These are phyloP conservation scores for Tachuris rubrigastra DNA, from an alignment of 2,113 vertebrate genomes.

Conservation along the genomic window DNA sequence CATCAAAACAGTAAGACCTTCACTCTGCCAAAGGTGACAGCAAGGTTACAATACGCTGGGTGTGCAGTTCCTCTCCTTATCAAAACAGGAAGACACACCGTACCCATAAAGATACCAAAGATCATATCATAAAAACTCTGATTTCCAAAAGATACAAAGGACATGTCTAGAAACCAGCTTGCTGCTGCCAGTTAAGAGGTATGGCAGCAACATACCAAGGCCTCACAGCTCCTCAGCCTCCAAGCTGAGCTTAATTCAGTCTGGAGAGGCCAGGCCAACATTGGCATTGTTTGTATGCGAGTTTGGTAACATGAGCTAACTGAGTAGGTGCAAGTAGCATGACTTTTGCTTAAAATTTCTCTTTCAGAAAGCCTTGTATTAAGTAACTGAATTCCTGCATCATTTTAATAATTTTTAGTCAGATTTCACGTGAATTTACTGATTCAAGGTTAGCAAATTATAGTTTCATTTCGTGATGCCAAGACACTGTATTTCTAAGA, in stretches of 20 bases:
- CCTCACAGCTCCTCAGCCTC: background rate
- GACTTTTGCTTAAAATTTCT: background rate
- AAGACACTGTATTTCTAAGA: background rate
- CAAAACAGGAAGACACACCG: background rate
- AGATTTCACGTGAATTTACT: background rate
- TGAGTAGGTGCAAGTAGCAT: background rate
- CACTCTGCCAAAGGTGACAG: background rate
- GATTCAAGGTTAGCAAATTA: background rate
- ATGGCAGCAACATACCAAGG: background rate
- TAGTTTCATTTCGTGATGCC: background rate
- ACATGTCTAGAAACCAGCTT: background rate
- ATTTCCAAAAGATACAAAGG: background rate
- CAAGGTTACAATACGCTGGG: background rate
- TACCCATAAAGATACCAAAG: background rate
- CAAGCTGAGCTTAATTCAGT: background rate
- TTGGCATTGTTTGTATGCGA: background rate
- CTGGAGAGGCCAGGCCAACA: background rate
- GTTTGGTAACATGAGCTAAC: background rate
- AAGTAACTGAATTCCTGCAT: background rate
- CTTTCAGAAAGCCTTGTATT: background rate
- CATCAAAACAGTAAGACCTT: background rate
- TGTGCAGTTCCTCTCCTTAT: background rate
- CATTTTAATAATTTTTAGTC: background rate
- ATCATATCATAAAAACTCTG: background rate
- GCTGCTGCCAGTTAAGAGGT: background rate